Conservation (phyloP, 2,797 vertebrate genomes). For the Neosilurus hyrtlii region DNA sequence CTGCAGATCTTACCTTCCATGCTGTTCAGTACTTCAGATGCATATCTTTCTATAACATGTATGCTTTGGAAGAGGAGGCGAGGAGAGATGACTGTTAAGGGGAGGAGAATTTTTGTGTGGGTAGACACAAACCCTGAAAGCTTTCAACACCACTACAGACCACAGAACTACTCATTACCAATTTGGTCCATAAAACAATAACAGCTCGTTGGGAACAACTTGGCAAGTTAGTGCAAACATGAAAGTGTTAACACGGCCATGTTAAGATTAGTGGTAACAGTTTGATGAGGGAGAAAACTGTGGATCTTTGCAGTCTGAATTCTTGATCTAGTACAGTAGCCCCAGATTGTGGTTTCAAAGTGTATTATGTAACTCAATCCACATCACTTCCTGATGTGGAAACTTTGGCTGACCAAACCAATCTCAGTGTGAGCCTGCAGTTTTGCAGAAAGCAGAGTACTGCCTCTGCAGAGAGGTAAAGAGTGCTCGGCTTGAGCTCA, state of each 20-base stretch:
- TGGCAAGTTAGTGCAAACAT: constrained; percentile 28
- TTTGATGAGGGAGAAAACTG: constrained; percentile 37
- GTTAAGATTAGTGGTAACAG: constrained; percentile 31
- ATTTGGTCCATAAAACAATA: constrained; percentile 9
- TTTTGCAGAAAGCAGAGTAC: constrained; percentile 36
- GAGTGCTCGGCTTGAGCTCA: not conserved
- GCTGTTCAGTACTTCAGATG: not conserved
- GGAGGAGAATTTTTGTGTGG: constrained; percentile 56
- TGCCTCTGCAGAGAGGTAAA: constrained; percentile 14
- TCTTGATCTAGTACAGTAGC: constrained; percentile 49
- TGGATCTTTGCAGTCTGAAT: constrained; percentile 23
- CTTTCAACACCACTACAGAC: constrained; percentile 16
- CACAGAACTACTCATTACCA: constrained; percentile 5
- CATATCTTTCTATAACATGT: not conserved
- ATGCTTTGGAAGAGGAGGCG: not conserved
- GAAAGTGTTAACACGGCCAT: constrained; percentile 15
- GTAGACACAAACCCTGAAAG: constrained; percentile 62
- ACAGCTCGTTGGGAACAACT: constrained; percentile 22
- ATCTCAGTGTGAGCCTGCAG: constrained; percentile 38
- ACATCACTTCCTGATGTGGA: constrained; percentile 66
- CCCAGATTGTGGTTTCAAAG: constrained; percentile 51
- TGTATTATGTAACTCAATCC: constrained; percentile 60
- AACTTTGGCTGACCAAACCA: constrained; percentile 59
- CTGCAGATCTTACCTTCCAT: not conserved
- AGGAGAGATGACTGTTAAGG: too few relatives aligned